Evolutionary conservation across 2,113 vertebrate species (phyloP), one percentile per base, ranked within the genome.

Genomic region (Entosphenus tridentatus): DNA sequence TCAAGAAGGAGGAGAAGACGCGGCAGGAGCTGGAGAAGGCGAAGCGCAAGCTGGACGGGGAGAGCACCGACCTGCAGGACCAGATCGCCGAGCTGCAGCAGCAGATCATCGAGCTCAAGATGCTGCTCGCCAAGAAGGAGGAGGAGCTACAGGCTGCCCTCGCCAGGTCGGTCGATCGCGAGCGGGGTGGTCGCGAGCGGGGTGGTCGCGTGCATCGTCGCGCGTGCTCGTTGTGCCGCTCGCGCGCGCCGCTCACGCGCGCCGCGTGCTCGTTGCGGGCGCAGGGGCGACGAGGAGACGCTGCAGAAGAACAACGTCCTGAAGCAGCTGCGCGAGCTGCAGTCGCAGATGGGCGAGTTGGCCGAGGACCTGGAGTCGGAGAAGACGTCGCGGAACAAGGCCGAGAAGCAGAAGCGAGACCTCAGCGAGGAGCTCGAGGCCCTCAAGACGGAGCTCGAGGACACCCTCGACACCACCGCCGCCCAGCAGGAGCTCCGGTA

Each of bases 401-500:
- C 86, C 0, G 88, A 92, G 78, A 89, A 89, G 75, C 88, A 89
- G 77, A 82, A 83, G 56, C 73, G 86, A 3, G 88, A 92, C 77
- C 79, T 90, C 56, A 78, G 85, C 0, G 88, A 92, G 76, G 88
- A 92, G 76, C 77, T 92, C 74, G 88, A 92, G 75, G 87, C 88
- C 1, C 78, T 90, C 67, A 82, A 83, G 69, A 84, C 87, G 0
- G 88, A 92, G 73, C 80, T 92, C 10, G 87, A 92, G 73, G 88
- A 92, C 75, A 90, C 88, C 0, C 74, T 90, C 71, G 88, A 89
- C 74, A 87, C 86, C 57, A 90, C 88, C 9, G 88, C 88, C 0
- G 79, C 87, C 0, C 88, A 92, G 77, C 88, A 87, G 76, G 88
- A 90, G 73, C 82, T 92, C 12, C 81, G 87, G 88, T 95, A 39